Conservation (phyloP, 1,140 invertebrate species). For the Heliconius hermathena region DNA sequence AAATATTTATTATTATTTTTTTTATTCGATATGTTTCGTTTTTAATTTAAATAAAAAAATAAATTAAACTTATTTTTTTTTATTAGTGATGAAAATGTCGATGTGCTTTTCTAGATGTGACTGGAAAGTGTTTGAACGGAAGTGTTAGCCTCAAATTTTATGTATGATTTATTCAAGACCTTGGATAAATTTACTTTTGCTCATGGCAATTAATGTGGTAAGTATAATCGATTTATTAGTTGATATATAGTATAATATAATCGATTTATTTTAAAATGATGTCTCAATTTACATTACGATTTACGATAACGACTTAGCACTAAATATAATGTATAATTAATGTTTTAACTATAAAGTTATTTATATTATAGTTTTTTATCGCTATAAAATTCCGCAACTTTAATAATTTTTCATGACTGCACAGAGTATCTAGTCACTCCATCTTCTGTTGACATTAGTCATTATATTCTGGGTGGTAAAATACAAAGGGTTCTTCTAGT, state of each 20-base stretch:
- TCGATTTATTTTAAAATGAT: constrained; percentile 33
- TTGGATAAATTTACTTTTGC: constrained; percentile 77
- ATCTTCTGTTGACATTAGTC: no score
- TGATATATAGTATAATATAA: constrained; percentile 5
- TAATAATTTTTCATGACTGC: neutral
- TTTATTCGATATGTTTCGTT: neutral
- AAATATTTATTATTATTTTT: neutral
- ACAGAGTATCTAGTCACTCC: no score
- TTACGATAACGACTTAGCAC: constrained; percentile 36
- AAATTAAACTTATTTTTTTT: neutral
- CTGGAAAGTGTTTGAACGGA: constrained; percentile 57
- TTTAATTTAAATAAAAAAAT: neutral
- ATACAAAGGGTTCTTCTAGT: no score
- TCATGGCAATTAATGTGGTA: constrained; percentile 77
- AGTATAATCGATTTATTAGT: constrained; percentile 47
- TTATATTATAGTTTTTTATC: neutral
- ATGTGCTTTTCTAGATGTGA: constrained; percentile 50
- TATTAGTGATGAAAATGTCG: constrained; percentile 36
- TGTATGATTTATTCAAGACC: constrained; percentile 80
- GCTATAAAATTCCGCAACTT: neutral
- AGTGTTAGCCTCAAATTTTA: constrained; percentile 72
- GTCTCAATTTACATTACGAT: constrained; percentile 52
- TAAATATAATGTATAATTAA: constrained; percentile 31
- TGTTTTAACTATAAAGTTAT: neutral
- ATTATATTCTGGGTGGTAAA: no score